phyloP scores from a whole-genome alignment of 1,140 invertebrate species.

The Proales similis region DNA sequence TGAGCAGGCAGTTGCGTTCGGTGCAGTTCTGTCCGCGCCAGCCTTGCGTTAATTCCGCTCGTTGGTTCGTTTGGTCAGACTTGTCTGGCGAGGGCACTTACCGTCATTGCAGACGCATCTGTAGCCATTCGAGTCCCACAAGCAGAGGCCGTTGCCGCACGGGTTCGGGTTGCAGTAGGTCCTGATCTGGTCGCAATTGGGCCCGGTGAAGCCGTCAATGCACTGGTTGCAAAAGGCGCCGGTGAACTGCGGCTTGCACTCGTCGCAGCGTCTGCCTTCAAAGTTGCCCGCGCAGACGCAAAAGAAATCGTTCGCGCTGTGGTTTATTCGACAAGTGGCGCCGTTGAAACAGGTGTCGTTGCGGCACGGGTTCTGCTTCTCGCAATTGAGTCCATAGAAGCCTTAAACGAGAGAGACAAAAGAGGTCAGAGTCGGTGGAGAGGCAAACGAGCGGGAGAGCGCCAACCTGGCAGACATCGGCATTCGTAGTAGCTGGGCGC shows the following conservation, averaged over 20 bases:
- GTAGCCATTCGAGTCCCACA: neutral
- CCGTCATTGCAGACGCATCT: slow-evolving; percentile 25
- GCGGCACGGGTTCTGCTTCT: slow-evolving; percentile 49
- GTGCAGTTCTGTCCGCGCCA: slow-evolving; percentile 36
- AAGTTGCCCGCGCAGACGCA: slow-evolving; percentile 15
- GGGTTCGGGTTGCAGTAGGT: slow-evolving; percentile 25
- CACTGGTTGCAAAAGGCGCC: slow-evolving; percentile 48
- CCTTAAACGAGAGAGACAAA: slow-evolving; percentile 78
- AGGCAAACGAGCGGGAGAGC: too few species aligned
- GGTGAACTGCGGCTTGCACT: slow-evolving; percentile 61
- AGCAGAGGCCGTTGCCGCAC: slow-evolving; percentile 20
- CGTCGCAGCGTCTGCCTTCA: slow-evolving; percentile 79
- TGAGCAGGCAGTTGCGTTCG: slow-evolving; percentile 21
- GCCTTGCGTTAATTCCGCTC: neutral
- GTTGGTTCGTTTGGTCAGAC: neutral
- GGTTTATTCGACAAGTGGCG: slow-evolving; percentile 7
- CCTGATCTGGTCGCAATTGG: slow-evolving; percentile 13
- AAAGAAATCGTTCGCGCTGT: neutral
- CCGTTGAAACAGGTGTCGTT: slow-evolving; percentile 21
- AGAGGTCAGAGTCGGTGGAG: neutral
- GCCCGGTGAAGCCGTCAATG: slow-evolving; percentile 55
- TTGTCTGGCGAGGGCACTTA: neutral
- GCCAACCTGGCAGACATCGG: too few species aligned
- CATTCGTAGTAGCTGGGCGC: slow-evolving; percentile 3
- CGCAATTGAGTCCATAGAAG: slow-evolving; percentile 81